Evolutionary conservation across 2,797 vertebrate genomes (phyloP).

Genomic region (Lepus townsendii): DNA sequence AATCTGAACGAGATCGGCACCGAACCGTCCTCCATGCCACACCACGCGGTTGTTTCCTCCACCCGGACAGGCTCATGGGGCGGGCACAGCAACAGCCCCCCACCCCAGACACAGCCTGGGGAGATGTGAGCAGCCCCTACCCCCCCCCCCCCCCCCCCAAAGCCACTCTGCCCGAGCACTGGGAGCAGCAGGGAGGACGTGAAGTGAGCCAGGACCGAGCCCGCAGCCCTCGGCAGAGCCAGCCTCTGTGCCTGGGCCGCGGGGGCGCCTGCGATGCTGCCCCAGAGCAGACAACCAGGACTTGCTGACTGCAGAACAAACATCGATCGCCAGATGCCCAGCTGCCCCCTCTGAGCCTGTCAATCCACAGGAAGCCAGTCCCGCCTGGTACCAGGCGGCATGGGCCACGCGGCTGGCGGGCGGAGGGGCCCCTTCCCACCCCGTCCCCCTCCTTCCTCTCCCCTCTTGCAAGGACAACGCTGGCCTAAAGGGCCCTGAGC

Average conservation of each 20-base stretch:
- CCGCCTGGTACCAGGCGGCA: too few species aligned
- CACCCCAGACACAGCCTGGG: background rate
- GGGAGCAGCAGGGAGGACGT: background rate
- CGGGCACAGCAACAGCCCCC: background rate
- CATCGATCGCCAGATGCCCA: background rate
- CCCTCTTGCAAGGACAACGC: too few species aligned
- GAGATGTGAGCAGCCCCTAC: background rate
- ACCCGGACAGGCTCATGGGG: rapidly evolving
- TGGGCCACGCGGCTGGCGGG: too few species aligned
- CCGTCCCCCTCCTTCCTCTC: background rate
- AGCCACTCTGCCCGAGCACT: background rate
- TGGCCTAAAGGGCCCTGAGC: background rate
- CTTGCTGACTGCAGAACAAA: too few species aligned
- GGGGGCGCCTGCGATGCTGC: background rate
- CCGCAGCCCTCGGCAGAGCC: background rate
- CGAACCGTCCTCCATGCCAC: too few species aligned
- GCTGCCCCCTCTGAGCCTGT: background rate
- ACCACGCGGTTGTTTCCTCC: background rate
- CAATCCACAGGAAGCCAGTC: too few species aligned
- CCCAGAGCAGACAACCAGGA: background rate
- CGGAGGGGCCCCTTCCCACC: background rate
- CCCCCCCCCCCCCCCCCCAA: background rate
- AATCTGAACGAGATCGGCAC: background rate
- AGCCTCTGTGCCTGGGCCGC: background rate
- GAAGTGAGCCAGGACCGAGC: background rate